These are phyloP conservation scores for Leptinotarsa lineolata DNA, from an alignment of 1,140 invertebrate species.

Conservation along the genomic window DNA sequence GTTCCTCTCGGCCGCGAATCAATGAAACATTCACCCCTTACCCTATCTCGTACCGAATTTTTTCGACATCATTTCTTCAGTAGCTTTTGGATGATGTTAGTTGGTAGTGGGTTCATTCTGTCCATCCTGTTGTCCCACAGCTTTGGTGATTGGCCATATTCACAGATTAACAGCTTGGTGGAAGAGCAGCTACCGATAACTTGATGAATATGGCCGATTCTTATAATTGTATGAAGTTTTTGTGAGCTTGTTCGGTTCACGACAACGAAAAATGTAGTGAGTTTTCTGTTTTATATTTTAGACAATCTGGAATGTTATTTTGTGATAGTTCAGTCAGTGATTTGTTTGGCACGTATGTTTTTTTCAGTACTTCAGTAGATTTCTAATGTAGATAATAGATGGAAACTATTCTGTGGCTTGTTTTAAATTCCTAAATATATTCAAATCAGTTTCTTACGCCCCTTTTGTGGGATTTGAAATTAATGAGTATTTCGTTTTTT, in stretches of 20 bases:
- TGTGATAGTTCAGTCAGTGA: too few species aligned
- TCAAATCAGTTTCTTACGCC: too few species aligned
- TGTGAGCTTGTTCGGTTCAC: slow-evolving; percentile 14
- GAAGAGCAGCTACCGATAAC: slow-evolving; percentile 31
- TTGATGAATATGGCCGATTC: slow-evolving; percentile 48
- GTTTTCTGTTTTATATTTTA: not conserved
- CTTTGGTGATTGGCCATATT: slow-evolving; percentile 51
- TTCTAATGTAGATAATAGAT: not conserved
- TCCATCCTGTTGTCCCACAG: slow-evolving; percentile 20
- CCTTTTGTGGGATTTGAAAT: too few species aligned
- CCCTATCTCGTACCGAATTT: slow-evolving; percentile 12
- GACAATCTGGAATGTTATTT: too few species aligned
- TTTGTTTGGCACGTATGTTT: not conserved
- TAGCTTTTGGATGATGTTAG: slow-evolving; percentile 38
- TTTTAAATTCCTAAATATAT: too few species aligned
- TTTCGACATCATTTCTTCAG: slow-evolving; percentile 16
- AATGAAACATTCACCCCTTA: slow-evolving; percentile 42
- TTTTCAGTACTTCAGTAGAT: not conserved
- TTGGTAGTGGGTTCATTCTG: slow-evolving; percentile 40
- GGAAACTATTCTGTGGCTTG: not conserved
- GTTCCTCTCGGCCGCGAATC: slow-evolving; percentile 36
- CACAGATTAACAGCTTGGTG: slow-evolving; percentile 42
- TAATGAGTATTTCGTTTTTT: not conserved
- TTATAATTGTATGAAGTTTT: slow-evolving; percentile 2
- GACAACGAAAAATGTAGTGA: not conserved